Base-by-base conservation (phyloP, 2,113 vertebrate species). In the Scomber scombrus region DNA sequence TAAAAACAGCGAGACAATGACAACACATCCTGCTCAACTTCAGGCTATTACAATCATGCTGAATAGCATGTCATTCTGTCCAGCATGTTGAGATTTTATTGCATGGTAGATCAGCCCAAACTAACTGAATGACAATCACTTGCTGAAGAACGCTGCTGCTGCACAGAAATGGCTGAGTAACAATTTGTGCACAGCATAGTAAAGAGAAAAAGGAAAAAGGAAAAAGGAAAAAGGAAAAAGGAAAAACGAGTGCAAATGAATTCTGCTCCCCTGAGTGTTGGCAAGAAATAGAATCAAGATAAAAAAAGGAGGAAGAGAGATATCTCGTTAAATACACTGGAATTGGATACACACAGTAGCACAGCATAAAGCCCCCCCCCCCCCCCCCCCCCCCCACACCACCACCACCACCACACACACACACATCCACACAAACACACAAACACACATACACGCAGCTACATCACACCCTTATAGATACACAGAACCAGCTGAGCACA, bases 291-390 rank as follows among this genome's bases (percentile, higher is more conserved):
- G 90, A 86, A 90, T 87, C 79, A 84, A 89, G 82, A 90, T 81
- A 75, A 81, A 87, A 75, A 84, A 57, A 57, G 64, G 60, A 75
- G 76, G 81, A 79, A 84, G 84, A 76, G 84, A 88, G 88, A 90
- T 91, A 87, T 88, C 88, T 93, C 71, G 73, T 89, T 93, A 93
- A 93, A 92, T 87, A 91, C 84, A 81, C 81, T 75, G 81, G 88
- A 87, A 92, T 83, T 91, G 88, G 88, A 92, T 89, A 90, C 92
- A 90, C 69, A 82, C 72, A 85, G 88, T 58, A 72, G 80, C 85
- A 47, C 21, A 51, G 31, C 79, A 82, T 78, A 84, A 78, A 79
- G 66, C 15, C 73, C 11, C 62, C 45, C 66, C 21, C 15, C n/a
- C 19, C 11, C n/a, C n/a, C 15, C 73, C 11, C 62, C 45, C 66